Conservation (phyloP, 2,888 invertebrate species). For the Steinernema carpocapsae region DNA sequence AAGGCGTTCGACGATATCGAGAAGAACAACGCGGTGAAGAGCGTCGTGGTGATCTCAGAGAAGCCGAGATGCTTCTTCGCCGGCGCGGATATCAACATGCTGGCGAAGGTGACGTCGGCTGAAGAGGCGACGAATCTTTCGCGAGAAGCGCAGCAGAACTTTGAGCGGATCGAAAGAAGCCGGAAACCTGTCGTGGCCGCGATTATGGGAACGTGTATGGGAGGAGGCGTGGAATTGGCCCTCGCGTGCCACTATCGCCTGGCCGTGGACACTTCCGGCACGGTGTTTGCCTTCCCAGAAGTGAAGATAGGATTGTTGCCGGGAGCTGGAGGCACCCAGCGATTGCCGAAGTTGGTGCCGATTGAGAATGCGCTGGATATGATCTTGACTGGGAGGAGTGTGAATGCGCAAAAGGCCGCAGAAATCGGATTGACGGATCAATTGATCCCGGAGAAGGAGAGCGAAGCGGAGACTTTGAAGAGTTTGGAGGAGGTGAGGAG, state of each 20-base stretch:
- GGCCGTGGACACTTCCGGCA: slow-evolving; percentile 89
- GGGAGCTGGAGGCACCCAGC: slow-evolving; percentile 93
- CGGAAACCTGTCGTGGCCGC: slow-evolving; percentile 89
- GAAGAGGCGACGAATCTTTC: slow-evolving; percentile 81
- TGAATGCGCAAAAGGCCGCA: slow-evolving; percentile 90
- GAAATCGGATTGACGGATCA: slow-evolving; percentile 86
- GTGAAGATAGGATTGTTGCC: slow-evolving; percentile 96
- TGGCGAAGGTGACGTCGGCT: slow-evolving; percentile 77
- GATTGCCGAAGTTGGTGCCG: slow-evolving; percentile 81
- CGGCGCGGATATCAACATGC: slow-evolving; percentile 86
- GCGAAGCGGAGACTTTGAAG: slow-evolving; percentile 76
- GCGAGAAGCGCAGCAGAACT: slow-evolving; percentile 81
- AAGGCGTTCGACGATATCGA: slow-evolving; percentile 79
- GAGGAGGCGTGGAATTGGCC: slow-evolving; percentile 91
- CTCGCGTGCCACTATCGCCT: slow-evolving; percentile 93
- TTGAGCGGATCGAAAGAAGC: slow-evolving; percentile 81
- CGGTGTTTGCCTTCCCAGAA: slow-evolving; percentile 88
- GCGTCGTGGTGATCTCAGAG: slow-evolving; percentile 90
- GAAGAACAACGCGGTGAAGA: slow-evolving; percentile 79
- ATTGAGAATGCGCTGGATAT: slow-evolving; percentile 88
- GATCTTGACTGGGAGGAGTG: slow-evolving; percentile 82
- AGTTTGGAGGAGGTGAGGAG: slow-evolving; percentile 80
- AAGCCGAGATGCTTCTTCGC: slow-evolving; percentile 96
- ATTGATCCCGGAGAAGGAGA: slow-evolving; percentile 83
- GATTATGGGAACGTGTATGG: slow-evolving; percentile 91